Evolutionary conservation across 2,888 invertebrate genomes (phyloP).

Genomic region (Eilema griseolum): DNA sequence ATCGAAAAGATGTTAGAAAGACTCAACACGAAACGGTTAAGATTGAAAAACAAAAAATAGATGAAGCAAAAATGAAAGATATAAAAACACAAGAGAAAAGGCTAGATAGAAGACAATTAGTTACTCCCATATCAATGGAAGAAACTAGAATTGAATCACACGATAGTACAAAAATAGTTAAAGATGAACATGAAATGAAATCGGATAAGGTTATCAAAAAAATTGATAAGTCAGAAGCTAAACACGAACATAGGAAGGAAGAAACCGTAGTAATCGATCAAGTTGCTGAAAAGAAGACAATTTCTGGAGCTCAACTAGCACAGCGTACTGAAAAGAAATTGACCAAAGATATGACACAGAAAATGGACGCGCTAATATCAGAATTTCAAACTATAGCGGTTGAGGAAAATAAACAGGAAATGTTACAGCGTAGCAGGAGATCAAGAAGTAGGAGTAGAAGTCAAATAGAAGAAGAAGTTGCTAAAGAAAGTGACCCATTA

Average conservation of each 20-base stretch:
- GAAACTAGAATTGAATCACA: conserved; percentile 28
- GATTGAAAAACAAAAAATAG: conserved; percentile 20
- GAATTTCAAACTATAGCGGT: conserved; percentile 75
- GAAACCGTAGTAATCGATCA: conserved; percentile 34
- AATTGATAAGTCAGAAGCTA: conserved; percentile 23
- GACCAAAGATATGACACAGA: conserved; percentile 71
- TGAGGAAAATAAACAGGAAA: conserved; percentile 54
- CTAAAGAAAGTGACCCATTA: conserved; percentile 63
- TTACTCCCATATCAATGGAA: conserved; percentile 35
- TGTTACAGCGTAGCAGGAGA: conserved; percentile 54
- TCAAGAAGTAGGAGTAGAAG: conserved; percentile 71
- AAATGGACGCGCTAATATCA: conserved; percentile 76
- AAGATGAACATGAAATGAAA: conserved; percentile 25
- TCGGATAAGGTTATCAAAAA: conserved; percentile 23
- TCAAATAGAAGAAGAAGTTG: conserved; percentile 66
- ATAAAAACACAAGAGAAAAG: conserved; percentile 37
- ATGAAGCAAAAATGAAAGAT: conserved; percentile 24
- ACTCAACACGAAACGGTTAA: conserved; percentile 27
- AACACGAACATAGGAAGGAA: conserved; percentile 17
- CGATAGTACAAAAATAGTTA: conserved; percentile 10
- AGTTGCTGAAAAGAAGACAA: conserved; percentile 40
- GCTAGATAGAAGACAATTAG: conserved; percentile 40
- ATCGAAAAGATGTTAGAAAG: conserved; percentile 19
- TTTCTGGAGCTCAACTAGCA: conserved; percentile 76
- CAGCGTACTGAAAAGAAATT: conserved; percentile 71